Base-by-base conservation (phyloP, 2,888 invertebrate genomes). In the Galerucella nymphaeae region DNA sequence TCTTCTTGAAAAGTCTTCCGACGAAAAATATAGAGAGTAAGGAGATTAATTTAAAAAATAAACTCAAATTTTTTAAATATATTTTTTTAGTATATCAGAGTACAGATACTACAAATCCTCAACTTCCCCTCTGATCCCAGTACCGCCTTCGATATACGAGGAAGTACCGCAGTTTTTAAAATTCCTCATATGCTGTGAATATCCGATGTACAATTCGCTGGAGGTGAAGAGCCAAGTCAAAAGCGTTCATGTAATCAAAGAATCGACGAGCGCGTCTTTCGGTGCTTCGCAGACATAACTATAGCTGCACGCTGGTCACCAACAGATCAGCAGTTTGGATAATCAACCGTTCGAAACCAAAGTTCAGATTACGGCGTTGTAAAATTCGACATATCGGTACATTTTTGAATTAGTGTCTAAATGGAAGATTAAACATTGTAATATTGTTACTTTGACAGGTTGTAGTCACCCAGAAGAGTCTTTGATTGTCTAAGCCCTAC, bases 51-150 rank as follows among this genome's bases (percentile, higher is more conserved):
- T 50, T 61, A 23, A 14, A 45, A 45, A 69, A 38, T 6, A n/a
- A 41, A 16, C 23, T 23, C 5, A 38, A 41, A 23, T 63, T 42
- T 3, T 14, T 66, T 2, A 66, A 11, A 41, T 45, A 18, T 59
- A 14, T 48, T 67, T 88, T n/a, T 88, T 13, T 86, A 94, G 94
- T 86, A 93, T 93, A 87, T 91, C 94, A 70, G 93, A 94, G 83
- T 97, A 97, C 87, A 90, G 94, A 76, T 93, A 93, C 85, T 97
- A 96, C 87, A 97, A 97, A 86, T 89, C 92, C 61, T 93, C 94
- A 2, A 97, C 96, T 62, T 96, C 96, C 73, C 96, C 96, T 0
- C 86, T 97, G 81, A 94, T 97, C 84, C 96, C 96, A 6, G 92
- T 97, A 74, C 96, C 96, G 10, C 94, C 96, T 0, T 90, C 93